Evolutionary conservation across 2,888 invertebrate genomes (phyloP), one percentile per base, ranked within the genome.

Genomic region (Allacma fusca): DNA sequence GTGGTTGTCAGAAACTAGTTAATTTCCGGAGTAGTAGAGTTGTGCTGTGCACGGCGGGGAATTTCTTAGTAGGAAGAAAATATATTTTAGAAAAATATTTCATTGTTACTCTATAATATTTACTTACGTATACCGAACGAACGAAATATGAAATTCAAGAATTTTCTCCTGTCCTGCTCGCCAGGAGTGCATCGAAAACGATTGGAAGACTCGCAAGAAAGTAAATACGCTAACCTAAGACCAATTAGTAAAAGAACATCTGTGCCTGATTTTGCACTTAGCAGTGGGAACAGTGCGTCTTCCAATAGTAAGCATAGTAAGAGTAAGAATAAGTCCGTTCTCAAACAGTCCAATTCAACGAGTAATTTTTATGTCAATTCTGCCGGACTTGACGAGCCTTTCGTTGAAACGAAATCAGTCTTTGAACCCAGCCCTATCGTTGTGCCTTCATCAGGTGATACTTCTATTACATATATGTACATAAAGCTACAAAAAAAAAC

Each of bases 121-220:
- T 7, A 34, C 34, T 34, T 34, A 34, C 34, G 34, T 7, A 34
- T 9, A 34, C 34, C 5, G 4, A 7, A 34, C 34, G 34, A 34
- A 34, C 34, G 34, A 34, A 79, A 70, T 24, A 82, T 82, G 82
- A 82, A 82, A 78, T 76, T 82, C 74, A 82, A 82, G 80, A 82
- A 81, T 78, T 82, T 81, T 69, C 80, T 82, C 65, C 80, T 82
- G 23, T 80, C 81, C 24, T 82, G 82, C 74, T 82, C 82, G 21
- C 81, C 82, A n/a, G 78, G 78, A 75, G 80, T 80, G 72, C 78
- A 80, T 69, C 81, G 82, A 74, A 70, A 80, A 43, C 78, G 80
- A 69, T 73, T 82, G 68, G 77, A 79, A 77, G 81, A 81, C 40
- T 64, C 74, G 13, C 23, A 62, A n/a, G 74, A 74, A n/a, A 74